These are phyloP conservation scores for Periophthalmus magnuspinnatus DNA, from an alignment of 2,797 vertebrate genomes.

Conservation along the genomic window DNA sequence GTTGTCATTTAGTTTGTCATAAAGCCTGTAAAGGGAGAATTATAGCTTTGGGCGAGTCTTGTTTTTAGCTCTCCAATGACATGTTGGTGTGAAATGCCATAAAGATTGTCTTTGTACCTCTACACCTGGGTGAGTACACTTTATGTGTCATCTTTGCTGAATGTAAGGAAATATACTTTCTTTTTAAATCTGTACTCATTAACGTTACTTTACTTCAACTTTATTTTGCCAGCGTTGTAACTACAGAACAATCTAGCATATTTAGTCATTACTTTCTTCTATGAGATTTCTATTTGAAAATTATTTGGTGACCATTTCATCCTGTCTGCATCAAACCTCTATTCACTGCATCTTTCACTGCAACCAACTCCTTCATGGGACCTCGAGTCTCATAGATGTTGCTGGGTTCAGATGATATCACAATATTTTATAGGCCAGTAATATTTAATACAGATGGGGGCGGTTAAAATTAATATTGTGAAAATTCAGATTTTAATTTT, in stretches of 20 bases:
- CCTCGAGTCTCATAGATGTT: too few species aligned
- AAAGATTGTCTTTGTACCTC: conserved; percentile 42
- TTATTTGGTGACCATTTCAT: too few species aligned
- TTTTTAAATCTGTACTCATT: conserved; percentile 12
- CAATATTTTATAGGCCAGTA: too few species aligned
- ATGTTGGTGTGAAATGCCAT: conserved; percentile 37
- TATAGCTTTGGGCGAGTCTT: conserved; percentile 42
- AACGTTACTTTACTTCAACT: conserved; percentile 10
- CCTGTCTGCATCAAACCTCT: not conserved
- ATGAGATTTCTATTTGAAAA: too few species aligned
- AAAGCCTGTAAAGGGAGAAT: conserved; percentile 50
- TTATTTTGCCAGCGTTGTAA: not conserved
- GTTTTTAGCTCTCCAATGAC: conserved; percentile 40
- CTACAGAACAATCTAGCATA: too few species aligned
- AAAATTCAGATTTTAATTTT: too few species aligned
- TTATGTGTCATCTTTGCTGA: conserved; percentile 16
- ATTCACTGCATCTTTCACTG: not conserved
- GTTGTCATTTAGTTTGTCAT: conserved; percentile 41
- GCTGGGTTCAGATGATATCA: too few species aligned
- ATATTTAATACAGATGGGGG: too few species aligned
- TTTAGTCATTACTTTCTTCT: too few species aligned
- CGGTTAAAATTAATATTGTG: too few species aligned
- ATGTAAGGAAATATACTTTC: conserved; percentile 24
- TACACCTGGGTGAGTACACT: not conserved
- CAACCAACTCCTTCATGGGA: not conserved